These are phyloP conservation scores for Rugalucina vietnamica DNA, from an alignment of 2,888 invertebrate species.

Conservation along the genomic window DNA sequence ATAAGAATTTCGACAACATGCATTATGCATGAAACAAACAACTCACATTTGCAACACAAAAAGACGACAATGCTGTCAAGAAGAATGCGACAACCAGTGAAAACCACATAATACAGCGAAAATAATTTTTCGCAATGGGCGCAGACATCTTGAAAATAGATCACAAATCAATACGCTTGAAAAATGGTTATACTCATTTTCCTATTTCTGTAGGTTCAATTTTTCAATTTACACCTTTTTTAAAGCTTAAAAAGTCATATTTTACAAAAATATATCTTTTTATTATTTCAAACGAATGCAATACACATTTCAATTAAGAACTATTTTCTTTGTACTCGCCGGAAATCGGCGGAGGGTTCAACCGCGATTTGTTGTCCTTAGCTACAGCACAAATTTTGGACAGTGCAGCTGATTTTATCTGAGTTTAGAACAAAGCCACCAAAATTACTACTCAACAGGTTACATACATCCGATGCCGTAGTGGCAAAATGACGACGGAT, in stretches of 20 bases:
- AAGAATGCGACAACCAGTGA: background rate
- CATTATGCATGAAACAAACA: no score
- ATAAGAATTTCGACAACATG: no score
- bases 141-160: slow-evolving; percentile 71
- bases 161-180: background rate
- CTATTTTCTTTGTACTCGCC: slow-evolving; percentile 45
- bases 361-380: slow-evolving; percentile 79
- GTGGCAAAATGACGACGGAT: slow-evolving; percentile 82
- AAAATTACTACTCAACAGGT: slow-evolving; percentile 73
- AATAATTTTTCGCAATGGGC: slow-evolving; percentile 43
- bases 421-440: slow-evolving; percentile 48
- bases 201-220: no score
- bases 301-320: background rate
- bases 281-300: background rate
- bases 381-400: slow-evolving; percentile 65
- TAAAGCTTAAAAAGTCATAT: no score
- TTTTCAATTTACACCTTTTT: no score
- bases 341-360: slow-evolving; percentile 62
- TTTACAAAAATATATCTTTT: no score
- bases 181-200: no score
- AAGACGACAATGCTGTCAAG: background rate
- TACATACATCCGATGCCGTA: slow-evolving; percentile 76
- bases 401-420: slow-evolving; percentile 20
- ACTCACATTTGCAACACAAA: background rate
- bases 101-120: background rate